Base-by-base conservation (phyloP, 2,797 vertebrate species). In the Tachyglossus aculeatus region DNA sequence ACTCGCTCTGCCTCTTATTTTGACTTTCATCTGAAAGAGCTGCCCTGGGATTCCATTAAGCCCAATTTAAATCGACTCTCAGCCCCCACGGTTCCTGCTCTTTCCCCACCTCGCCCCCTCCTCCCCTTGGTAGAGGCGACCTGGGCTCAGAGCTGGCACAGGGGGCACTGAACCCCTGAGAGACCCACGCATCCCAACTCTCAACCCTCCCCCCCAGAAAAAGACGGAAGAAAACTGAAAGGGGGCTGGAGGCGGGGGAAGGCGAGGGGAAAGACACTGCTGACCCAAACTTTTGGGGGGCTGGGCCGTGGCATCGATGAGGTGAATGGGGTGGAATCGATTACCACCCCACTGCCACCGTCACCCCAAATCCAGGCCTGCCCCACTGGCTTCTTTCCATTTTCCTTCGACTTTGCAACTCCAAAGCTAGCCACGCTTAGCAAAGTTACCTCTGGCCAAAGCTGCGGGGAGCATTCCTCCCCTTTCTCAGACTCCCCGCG, bases 41-140 rank as follows among this genome's bases (percentile, higher is more conserved):
- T 68, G 81, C 83, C 83, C 80, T 83, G 83, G 87, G 73, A 86
- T 90, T 82, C 77, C 88, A 88, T 83, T 86, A 88, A 86, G 82
- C 78, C 83, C 80, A 81, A 76, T 88, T 86, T 88, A 86, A 87
- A 86, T 67, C 33, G 80, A 43, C 71, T 85, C 78, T 74, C 80
- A 83, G 61, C 68, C 75, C 80, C 79, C 81, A 25, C 22, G 40
- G 86, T 80, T 82, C 81, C 83, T 81, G 44, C 24, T 3, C 32
- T 58, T 51, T 71, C 57, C 74, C 47, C 60, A 58, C 58, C 77
- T 19, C 41, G 19, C 14, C 9, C 9, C 6, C 58, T 38, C 32
- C 41, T 48, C 54, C 2, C 39, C 31, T 60, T 13, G 25, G 6
- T 44, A 54, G 59, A 66, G 43, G 67, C 67, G 41, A 40, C 1